Percentiles rank a stretch among this genome's conserved stretches.
Evolutionary conservation across 2,113 vertebrate genomes (phyloP).

Genomic region (Struthio camelus): DNA sequence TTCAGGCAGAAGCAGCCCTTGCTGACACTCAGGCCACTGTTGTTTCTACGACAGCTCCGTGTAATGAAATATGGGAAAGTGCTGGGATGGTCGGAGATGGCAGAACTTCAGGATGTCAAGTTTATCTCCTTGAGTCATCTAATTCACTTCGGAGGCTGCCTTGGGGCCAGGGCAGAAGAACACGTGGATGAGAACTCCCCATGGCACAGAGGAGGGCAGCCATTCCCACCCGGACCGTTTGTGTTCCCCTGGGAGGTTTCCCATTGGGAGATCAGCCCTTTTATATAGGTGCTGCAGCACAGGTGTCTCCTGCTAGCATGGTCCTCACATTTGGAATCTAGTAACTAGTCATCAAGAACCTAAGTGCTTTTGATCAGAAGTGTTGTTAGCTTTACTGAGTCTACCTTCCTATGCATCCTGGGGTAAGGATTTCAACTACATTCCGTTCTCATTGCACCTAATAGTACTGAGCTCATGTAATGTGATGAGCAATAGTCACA

Average conservation of each 20-base stretch:
- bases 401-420: background rate
- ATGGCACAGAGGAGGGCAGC: accelerated
- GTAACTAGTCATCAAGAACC: background rate
- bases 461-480: background rate
- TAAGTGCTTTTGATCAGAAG: background rate
- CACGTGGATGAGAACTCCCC: background rate
- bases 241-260: background rate
- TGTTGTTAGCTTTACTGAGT: background rate
- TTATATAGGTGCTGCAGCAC: background rate
- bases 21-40: no score
- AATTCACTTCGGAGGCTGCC: background rate
- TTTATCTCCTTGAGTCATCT: background rate
- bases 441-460: background rate
- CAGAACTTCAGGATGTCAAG: background rate
- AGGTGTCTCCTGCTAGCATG: accelerated
- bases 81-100: background rate
- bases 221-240: background rate
- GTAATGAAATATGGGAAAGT: background rate
- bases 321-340: background rate
- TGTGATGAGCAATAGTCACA: background rate
- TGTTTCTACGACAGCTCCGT: background rate
- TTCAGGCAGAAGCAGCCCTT: background rate
- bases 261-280: background rate
- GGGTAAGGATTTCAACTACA: background rate
- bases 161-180: background rate